Conservation (phyloP, 2,888 invertebrate species). For the Anthrax anthrax region DNA sequence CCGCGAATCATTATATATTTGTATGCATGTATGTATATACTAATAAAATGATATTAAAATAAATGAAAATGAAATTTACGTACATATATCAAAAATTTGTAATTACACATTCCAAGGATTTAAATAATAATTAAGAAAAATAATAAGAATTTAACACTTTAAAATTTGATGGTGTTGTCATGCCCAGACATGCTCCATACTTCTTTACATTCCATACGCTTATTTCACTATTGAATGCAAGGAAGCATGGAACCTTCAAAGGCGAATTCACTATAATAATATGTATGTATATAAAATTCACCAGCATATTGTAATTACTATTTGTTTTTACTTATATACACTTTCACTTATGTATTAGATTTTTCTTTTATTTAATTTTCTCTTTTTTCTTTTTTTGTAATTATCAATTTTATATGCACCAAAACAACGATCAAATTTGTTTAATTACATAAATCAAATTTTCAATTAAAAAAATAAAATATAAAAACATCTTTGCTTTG, state of each 20-base stretch:
- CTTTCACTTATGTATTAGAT: too few species aligned
- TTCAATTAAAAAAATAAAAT: too few species aligned
- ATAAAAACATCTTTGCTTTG: too few species aligned
- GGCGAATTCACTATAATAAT: constrained; percentile 8
- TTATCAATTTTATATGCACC: too few species aligned
- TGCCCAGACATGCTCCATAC: constrained; percentile 36
- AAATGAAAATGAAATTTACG: neutral
- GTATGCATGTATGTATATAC: neutral
- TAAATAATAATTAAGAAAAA: too few species aligned
- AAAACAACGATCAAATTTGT: too few species aligned
- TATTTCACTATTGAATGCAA: constrained; percentile 37
- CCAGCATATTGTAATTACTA: too few species aligned
- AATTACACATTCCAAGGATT: neutral
- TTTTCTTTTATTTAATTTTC: too few species aligned
- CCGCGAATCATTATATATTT: neutral
- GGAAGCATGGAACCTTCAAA: constrained; percentile 37
- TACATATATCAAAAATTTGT: neutral
- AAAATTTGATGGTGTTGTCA: neutral
- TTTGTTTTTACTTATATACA: too few species aligned
- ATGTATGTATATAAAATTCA: too few species aligned
- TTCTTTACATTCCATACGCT: constrained; percentile 39
- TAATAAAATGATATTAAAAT: neutral
- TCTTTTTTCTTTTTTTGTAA: too few species aligned
- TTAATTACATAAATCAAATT: too few species aligned
- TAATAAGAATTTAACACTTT: neutral